phyloP scores from a whole-genome alignment of 2,113 vertebrate species.

The Pluvianellus socialis region DNA sequence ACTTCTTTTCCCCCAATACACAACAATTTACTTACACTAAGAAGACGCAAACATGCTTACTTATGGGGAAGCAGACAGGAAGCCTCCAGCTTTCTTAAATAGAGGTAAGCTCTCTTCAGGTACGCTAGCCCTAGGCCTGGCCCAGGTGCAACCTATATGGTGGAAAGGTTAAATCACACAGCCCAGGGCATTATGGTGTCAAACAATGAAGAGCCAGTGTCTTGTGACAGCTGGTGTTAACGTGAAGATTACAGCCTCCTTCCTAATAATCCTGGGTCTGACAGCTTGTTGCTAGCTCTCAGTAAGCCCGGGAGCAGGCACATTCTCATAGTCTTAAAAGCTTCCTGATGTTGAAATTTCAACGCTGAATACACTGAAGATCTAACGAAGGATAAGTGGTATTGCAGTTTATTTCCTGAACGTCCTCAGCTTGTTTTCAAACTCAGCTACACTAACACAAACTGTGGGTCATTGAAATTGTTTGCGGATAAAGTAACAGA shows the following conservation, averaged over 20 bases:
- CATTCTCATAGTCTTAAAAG: neutral
- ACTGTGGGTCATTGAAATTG: neutral
- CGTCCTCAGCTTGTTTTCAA: neutral
- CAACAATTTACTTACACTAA: fast-evolving
- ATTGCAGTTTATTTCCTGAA: neutral
- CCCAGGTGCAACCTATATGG: neutral
- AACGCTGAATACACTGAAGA: neutral
- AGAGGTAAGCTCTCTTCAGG: too few species aligned
- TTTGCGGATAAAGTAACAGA: neutral
- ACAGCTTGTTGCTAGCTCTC: neutral
- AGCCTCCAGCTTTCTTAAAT: neutral
- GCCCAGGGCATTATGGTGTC: neutral
- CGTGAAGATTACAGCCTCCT: neutral
- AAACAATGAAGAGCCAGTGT: neutral
- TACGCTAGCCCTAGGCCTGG: neutral
- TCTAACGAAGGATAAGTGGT: neutral
- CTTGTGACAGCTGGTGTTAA: neutral
- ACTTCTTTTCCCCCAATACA: neutral
- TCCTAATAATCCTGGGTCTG: neutral
- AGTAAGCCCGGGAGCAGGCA: neutral
- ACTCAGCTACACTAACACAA: neutral
- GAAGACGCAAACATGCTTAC: neutral
- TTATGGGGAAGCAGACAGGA: fast-evolving
- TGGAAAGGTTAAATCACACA: neutral
- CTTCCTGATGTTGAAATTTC: neutral